Evolutionary conservation across 2,888 invertebrate genomes (phyloP).

Genomic region (Octonoba sinensis): DNA sequence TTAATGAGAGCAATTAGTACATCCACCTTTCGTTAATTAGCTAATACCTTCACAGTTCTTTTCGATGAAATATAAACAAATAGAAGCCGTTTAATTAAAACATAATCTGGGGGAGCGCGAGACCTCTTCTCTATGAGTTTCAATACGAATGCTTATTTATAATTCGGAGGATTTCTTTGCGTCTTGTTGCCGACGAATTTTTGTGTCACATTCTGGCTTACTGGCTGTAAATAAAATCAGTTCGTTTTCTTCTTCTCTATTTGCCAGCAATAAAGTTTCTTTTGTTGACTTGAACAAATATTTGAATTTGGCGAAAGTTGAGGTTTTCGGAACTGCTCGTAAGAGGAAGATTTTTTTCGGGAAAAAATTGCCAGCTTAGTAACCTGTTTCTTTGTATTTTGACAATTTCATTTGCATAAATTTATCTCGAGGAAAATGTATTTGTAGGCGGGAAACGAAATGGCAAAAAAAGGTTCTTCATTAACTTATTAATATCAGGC

Average conservation of each 20-base stretch:
- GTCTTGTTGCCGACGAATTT: conserved; percentile 18
- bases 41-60: conserved; percentile 62
- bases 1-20: conserved; percentile 63
- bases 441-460: too few species aligned
- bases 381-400: too few species aligned
- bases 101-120: conserved; percentile 57
- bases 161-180: conserved; percentile 43
- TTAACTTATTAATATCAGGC: too few species aligned
- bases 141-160: conserved; percentile 56
- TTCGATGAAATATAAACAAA: conserved; percentile 56
- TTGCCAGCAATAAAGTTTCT: too few species aligned
- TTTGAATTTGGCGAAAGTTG: too few species aligned
- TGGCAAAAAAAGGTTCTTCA: too few species aligned
- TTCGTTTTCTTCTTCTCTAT: neutral
- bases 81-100: conserved; percentile 62
- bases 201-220: conserved; percentile 33
- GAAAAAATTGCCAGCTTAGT: too few species aligned
- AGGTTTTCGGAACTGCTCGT: too few species aligned
- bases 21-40: conserved; percentile 62
- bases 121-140: conserved; percentile 38
- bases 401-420: too few species aligned
- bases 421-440: too few species aligned
- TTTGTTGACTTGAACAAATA: too few species aligned
- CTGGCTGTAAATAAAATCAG: conserved; percentile 35
- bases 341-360: too few species aligned